Evolutionary conservation across 2,113 vertebrate genomes (phyloP).

Genomic region (Microtus montanus): DNA sequence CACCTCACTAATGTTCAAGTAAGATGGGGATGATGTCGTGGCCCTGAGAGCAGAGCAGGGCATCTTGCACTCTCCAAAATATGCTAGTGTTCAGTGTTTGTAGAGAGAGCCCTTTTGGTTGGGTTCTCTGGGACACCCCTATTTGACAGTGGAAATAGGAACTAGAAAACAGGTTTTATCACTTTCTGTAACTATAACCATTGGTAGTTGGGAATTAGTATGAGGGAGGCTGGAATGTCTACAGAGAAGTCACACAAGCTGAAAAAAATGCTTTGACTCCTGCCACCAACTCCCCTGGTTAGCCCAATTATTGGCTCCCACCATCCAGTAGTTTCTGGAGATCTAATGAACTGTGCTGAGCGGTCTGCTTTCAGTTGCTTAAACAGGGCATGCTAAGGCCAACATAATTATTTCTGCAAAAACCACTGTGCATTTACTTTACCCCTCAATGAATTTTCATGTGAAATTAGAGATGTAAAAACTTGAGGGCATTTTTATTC

Average conservation of each 20-base stretch:
- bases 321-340: background rate
- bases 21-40: background rate
- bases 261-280: background rate
- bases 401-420: background rate
- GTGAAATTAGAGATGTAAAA: background rate
- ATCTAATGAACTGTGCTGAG: background rate
- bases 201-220: background rate
- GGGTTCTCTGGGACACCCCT: background rate
- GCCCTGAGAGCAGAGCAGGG: background rate
- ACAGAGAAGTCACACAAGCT: background rate
- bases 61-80: background rate
- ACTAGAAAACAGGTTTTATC: background rate
- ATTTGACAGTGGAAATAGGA: background rate
- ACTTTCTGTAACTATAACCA: background rate
- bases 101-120: background rate
- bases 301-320: background rate
- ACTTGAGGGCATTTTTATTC: background rate
- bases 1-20: background rate
- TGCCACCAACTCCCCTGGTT: background rate
- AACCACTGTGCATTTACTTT: background rate
- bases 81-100: background rate
- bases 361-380: background rate
- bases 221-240: slow-evolving; percentile 23
- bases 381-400: background rate
- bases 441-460: slow-evolving; percentile 14